These are phyloP conservation scores for Brassicogethes aeneus DNA, from an alignment of 2,888 invertebrate genomes.

Conservation along the genomic window DNA sequence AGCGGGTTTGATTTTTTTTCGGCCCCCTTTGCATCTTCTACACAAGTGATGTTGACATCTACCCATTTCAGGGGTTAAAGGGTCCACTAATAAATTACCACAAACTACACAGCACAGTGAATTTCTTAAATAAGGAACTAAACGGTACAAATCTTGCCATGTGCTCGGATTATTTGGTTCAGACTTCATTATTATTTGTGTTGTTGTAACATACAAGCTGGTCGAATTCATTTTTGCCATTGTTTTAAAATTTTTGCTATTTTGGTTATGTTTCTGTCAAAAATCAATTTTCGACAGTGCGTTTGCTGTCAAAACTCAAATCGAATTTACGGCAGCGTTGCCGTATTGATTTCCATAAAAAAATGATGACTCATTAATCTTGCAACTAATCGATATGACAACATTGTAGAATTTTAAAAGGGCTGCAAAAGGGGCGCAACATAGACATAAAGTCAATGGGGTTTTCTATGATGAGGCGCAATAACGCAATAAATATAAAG, in stretches of 20 bases:
- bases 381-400: no score
- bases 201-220: slow-evolving; percentile 73
- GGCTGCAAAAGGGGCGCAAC: no score
- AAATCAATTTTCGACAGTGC: no score
- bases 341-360: no score
- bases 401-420: no score
- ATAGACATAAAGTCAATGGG: no score
- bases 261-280: slow-evolving; percentile 1
- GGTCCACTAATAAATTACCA: slow-evolving; percentile 71
- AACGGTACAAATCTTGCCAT: slow-evolving; percentile 73
- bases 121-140: slow-evolving; percentile 77
- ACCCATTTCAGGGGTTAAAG: slow-evolving; percentile 67
- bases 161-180: slow-evolving; percentile 61
- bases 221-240: slow-evolving; percentile 61
- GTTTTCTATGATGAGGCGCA: no score
- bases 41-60: slow-evolving; percentile 88
- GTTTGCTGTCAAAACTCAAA: no score
- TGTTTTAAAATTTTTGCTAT: slow-evolving; percentile 2
- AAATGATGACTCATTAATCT: no score
- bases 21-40: slow-evolving; percentile 71
- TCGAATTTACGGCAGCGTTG: no score
- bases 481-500: no score
- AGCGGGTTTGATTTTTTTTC: slow-evolving; percentile 75
- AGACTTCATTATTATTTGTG: slow-evolving; percentile 69
- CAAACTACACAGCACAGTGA: slow-evolving; percentile 87